Evolutionary conservation across 2,113 vertebrate species (phyloP), one percentile per base, ranked within the genome.

Genomic region (Podocnemis expansa): DNA sequence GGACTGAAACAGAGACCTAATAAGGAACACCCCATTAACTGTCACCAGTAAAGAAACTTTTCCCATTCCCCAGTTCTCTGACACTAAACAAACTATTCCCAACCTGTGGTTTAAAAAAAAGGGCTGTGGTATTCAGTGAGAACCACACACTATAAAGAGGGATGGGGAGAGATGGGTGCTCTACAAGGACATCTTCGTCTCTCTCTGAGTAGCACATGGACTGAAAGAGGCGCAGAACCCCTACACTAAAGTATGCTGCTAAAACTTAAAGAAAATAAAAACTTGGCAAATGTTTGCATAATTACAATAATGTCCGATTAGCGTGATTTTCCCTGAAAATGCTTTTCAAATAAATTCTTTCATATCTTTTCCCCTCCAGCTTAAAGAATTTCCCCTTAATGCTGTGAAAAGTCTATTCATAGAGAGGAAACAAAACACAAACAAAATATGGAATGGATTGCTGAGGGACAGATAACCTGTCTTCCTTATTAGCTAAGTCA

Each of bases 261-360:
- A 41, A 2, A 27, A 43, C 2, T 52, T 93, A 43, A 29, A 91
- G 13, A 55, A 76, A 49, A 60, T 47, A 89, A 88, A 86, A 93
- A 89, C 4, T 43, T 90, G 73, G 82, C 16, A 91, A 90, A 80
- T 55, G 27, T 84, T 90, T 91, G 85, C 56, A 70, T 70, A 92
- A 93, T 91, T 94, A 95, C 95, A 92, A 93, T 80, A 88, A 93
- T 56, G 55, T 83, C 47, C 56, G 91, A 94, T 89, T 95, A 92
- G 29, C 85, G 51, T 60, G 27, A 80, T 38, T 51, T 79, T 89
- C 73, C 78, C 25, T 80, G 83, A 81, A 45, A 16, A 38, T 13
- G 1, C 0, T 6, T 10, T 5, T 10, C 7, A 4, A 38, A 78
- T 21, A 89, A 17, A 85, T 87, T 85, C 79, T 93, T 95, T 95